phyloP scores from a whole-genome alignment of 2,888 invertebrate genomes.

The Ormyrus thymus region DNA sequence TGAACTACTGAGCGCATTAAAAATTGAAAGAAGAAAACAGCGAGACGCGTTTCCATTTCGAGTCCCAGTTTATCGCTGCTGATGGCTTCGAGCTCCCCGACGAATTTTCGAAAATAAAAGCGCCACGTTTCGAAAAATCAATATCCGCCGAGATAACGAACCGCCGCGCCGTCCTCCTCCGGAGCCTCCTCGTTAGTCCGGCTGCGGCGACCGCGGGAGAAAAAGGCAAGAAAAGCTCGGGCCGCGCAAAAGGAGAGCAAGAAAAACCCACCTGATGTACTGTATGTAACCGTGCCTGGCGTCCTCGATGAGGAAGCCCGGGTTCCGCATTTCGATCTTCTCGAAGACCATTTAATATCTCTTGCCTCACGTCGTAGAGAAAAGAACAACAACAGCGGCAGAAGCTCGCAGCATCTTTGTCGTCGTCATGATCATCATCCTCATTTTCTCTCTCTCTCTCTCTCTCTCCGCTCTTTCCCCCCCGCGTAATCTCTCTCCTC shows the following conservation, averaged over 20 bases:
- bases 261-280: conserved; percentile 67
- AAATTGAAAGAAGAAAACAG: no score
- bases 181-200: no score
- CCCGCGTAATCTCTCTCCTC: not conserved
- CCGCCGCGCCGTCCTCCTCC: no score
- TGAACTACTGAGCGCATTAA: no score
- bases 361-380: conserved; percentile 33
- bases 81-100: no score
- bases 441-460: conserved; percentile 18
- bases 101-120: no score
- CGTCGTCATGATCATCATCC: conserved; percentile 16
- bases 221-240: no score
- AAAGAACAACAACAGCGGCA: conserved; percentile 26
- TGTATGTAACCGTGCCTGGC: conserved; percentile 74
- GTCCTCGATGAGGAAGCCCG: conserved; percentile 73
- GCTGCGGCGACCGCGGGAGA: no score
- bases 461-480: conserved; percentile 19
- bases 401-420: not conserved
- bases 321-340: conserved; percentile 73
- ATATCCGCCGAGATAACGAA: no score
- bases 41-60: no score
- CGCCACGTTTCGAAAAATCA: no score
- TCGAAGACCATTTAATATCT: conserved; percentile 70
- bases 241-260: not conserved
- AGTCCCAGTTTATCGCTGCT: no score